phyloP scores from a whole-genome alignment of 2,113 vertebrate genomes.

The Ciconia stormi region DNA sequence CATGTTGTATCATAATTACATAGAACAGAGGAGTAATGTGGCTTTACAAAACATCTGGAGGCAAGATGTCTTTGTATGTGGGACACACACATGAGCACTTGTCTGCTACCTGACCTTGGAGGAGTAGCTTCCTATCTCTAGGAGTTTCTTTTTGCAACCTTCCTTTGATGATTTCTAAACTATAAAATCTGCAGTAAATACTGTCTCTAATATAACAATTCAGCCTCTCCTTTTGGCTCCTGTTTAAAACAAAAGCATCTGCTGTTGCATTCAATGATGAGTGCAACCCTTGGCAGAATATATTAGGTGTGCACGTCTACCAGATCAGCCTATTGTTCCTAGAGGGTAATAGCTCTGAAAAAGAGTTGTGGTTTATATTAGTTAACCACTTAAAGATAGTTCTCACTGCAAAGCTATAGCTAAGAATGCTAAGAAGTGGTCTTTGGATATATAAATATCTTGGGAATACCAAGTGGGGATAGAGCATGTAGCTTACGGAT shows the following conservation, averaged over 20 bases:
- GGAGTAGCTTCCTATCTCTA: not conserved
- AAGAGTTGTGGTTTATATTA: not conserved
- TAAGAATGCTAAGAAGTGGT: not conserved
- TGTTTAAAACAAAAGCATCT: not conserved
- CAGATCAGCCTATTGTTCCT: not conserved
- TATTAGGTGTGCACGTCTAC: not conserved
- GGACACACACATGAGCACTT: not conserved
- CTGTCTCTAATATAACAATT: not conserved
- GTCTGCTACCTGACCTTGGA: not conserved
- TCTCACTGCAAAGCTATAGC: not conserved
- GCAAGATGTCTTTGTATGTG: not conserved
- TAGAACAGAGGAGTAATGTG: not conserved
- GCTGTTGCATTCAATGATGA: not conserved
- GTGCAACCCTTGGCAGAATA: not conserved
- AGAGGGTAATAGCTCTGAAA: not conserved
- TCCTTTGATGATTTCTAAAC: not conserved
- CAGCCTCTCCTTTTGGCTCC: not conserved
- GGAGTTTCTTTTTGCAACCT: not conserved
- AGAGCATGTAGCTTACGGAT: not conserved
- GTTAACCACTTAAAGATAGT: not conserved
- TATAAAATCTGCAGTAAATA: not conserved
- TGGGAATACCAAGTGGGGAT: not conserved
- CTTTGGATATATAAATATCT: not conserved
- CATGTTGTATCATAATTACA: not conserved
- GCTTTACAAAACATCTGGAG: not conserved